Percentiles rank a stretch among this genome's conserved stretches.
Conservation (phyloP, 2,888 invertebrate genomes). For the Oconnorella tubifera region DNA sequence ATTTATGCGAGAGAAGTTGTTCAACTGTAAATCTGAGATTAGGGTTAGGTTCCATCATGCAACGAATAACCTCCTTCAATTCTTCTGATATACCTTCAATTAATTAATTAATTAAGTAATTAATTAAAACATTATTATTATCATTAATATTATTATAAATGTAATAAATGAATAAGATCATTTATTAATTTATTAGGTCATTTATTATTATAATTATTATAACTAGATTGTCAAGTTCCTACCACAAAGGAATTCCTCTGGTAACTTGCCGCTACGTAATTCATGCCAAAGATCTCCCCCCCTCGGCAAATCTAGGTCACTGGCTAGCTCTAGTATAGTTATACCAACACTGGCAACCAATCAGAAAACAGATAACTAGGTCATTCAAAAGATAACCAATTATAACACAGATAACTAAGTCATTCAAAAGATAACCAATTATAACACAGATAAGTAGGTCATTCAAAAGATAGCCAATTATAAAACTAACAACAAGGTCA, state of each 20-base stretch:
- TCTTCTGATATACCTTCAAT: conserved; percentile 58
- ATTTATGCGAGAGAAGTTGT: conserved; percentile 55
- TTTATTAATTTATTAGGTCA: too few species aligned
- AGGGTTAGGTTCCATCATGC: conserved; percentile 63
- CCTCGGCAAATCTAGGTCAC: conserved; percentile 68
- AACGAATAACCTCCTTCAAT: conserved; percentile 60
- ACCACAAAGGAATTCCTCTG: conserved; percentile 35
- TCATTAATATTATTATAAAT: too few species aligned
- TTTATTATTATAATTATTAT: too few species aligned
- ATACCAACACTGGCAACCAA: conserved; percentile 64
- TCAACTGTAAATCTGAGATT: conserved; percentile 60
- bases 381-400: conserved; percentile 24
- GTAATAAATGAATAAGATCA: too few species aligned
- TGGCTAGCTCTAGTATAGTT: conserved; percentile 68
- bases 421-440: conserved; percentile 24
- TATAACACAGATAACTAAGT: conserved; percentile 24
- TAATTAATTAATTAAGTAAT: not conserved
- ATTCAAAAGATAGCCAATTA: conserved; percentile 29
- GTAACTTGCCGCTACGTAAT: conserved; percentile 59
- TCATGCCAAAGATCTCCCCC: conserved; percentile 70
- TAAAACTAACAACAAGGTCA: conserved; percentile 15
- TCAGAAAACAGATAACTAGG: conserved; percentile 24
- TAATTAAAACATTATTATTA: too few species aligned
- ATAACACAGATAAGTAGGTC: conserved; percentile 24
- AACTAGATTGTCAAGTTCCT: too few species aligned